These are phyloP conservation scores for Typhlichthys subterraneus DNA, from an alignment of 2,797 vertebrate species.

Conservation along the genomic window DNA sequence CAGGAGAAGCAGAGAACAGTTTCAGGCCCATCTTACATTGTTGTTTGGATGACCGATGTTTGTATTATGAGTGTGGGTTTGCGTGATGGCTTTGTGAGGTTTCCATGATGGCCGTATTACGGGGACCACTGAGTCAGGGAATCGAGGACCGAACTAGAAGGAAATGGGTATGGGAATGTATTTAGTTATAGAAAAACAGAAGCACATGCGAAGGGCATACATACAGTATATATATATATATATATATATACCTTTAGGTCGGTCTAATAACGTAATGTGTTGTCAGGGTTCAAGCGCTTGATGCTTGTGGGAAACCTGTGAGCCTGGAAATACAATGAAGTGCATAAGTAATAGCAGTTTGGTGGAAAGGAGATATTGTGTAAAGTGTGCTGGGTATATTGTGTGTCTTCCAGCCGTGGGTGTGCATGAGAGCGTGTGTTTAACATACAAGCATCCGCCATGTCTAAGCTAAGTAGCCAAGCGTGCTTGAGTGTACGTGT, in stretches of 20 bases:
- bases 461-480: neutral
- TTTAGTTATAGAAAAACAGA: conserved; percentile 38
- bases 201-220: conserved; percentile 33
- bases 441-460: conserved; percentile 1
- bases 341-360: conserved; percentile 52
- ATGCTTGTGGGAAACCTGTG: conserved; percentile 63
- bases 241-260: conserved; percentile 36
- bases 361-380: conserved; percentile 73
- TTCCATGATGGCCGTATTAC: conserved; percentile 23
- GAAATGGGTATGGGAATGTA: conserved; percentile 27
- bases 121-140: conserved; percentile 9
- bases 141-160: conserved; percentile 33
- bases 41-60: conserved; percentile 61
- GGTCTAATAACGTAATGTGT: conserved; percentile 52
- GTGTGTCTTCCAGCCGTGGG: conserved; percentile 41
- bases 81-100: neutral
- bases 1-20: conserved; percentile 5
- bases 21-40: conserved; percentile 6
- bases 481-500: conserved; percentile 8
- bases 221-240: conserved; percentile 31
- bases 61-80: conserved; percentile 12
- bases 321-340: conserved; percentile 74
- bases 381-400: conserved; percentile 63
- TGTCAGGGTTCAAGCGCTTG: conserved; percentile 59
- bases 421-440: conserved; percentile 13